These are phyloP conservation scores for Hycleus phaleratus DNA, from an alignment of 1,140 invertebrate genomes.

Conservation along the genomic window DNA sequence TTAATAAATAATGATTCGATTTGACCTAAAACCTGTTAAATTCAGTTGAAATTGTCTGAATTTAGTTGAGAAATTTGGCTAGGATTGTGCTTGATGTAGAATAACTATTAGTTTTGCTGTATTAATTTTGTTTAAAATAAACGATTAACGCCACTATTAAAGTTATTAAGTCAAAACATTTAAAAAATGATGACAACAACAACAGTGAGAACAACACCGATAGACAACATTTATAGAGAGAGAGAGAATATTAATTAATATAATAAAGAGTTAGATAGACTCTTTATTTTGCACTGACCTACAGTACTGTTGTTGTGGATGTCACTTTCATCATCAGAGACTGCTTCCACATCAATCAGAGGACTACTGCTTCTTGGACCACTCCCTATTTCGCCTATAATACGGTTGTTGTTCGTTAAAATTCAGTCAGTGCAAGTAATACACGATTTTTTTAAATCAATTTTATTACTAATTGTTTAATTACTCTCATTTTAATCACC, in stretches of 20 bases:
- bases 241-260: conserved; percentile 29
- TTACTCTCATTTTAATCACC: too few relatives aligned
- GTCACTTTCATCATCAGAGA: conserved; percentile 58
- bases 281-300: conserved; percentile 51
- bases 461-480: too few relatives aligned
- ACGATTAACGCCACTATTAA: too few relatives aligned
- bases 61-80: too few relatives aligned
- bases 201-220: conserved; percentile 36
- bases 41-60: too few relatives aligned
- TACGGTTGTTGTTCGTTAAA: conserved; percentile 10
- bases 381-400: conserved; percentile 58
- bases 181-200: conserved; percentile 4
- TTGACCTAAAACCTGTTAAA: too few relatives aligned
- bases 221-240: conserved; percentile 29
- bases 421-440: conserved; percentile 14
- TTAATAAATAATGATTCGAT: too few relatives aligned
- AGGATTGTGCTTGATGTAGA: too few relatives aligned
- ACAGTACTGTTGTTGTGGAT: conserved; percentile 45
- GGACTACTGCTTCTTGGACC: conserved; percentile 56
- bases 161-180: too few relatives aligned
- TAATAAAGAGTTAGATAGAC: conserved; percentile 21
- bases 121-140: too few relatives aligned
- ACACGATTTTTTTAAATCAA: not conserved
- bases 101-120: too few relatives aligned
- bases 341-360: conserved; percentile 66